These are phyloP conservation scores for Prionace glauca DNA, from an alignment of 2,797 vertebrate species.

Conservation along the genomic window DNA sequence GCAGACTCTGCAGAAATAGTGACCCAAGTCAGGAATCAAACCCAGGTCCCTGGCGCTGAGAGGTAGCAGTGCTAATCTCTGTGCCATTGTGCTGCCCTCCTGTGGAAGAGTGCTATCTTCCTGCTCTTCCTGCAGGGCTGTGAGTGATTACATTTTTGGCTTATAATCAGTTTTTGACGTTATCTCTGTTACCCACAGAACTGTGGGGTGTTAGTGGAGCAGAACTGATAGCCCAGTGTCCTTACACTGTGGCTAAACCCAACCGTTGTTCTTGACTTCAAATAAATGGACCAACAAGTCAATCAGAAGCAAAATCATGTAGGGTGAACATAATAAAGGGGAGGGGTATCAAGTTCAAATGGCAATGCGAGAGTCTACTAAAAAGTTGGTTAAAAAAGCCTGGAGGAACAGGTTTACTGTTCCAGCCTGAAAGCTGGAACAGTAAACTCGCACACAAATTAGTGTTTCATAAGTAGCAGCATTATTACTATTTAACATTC, in stretches of 20 bases:
- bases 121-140: background rate
- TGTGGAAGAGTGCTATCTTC: background rate
- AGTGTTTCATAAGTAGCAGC: background rate
- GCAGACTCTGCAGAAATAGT: no score
- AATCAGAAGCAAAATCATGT: background rate
- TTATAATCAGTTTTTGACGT: background rate
- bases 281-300: background rate
- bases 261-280: background rate
- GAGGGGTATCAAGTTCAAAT: background rate
- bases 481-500: background rate
- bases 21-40: no score
- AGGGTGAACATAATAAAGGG: background rate
- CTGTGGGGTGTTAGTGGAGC: background rate
- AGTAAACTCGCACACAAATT: background rate
- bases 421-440: background rate
- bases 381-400: background rate
- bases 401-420: no score
- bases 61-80: no score
- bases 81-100: no score
- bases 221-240: background rate
- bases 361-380: background rate
- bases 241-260: background rate
- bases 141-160: background rate
- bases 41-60: no score
- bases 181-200: background rate